phyloP scores from a whole-genome alignment of 2,797 vertebrate species.

The Liasis olivaceus region DNA sequence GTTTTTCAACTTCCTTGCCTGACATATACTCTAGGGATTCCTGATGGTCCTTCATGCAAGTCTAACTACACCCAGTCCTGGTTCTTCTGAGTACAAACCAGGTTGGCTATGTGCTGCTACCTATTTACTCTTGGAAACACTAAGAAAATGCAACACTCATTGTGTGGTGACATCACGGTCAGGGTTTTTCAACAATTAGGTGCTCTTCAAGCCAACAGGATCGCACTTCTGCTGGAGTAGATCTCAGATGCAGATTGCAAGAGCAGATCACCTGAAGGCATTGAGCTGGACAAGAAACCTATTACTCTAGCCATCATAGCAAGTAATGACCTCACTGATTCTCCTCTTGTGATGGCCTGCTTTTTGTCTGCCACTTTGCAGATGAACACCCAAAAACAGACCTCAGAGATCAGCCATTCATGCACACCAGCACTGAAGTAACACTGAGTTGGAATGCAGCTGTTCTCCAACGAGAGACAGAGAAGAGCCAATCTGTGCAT shows the following conservation, averaged over 20 bases:
- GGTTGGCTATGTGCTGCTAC: background rate
- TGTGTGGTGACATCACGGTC: background rate
- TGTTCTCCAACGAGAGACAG: too few species aligned
- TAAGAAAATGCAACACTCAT: background rate
- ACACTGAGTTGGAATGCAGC: background rate
- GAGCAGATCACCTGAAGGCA: background rate
- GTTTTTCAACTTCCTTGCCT: too few species aligned
- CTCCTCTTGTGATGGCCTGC: conserved; percentile 14
- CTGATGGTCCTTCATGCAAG: too few species aligned
- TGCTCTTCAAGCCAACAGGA: background rate
- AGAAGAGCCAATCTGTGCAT: too few species aligned
- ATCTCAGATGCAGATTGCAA: too few species aligned
- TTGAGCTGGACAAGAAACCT: background rate
- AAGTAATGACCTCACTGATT: background rate
- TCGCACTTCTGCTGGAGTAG: background rate
- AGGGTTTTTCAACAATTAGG: background rate
- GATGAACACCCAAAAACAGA: background rate
- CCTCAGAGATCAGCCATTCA: background rate
- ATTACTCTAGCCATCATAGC: background rate
- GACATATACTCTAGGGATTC: too few species aligned
- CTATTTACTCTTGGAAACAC: background rate
- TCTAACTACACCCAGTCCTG: too few species aligned
- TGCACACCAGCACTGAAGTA: background rate
- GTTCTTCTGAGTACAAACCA: background rate
- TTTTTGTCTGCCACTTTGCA: background rate